Evolutionary conservation across 2,888 invertebrate genomes (phyloP), one percentile per base, ranked within the genome.

Genomic region (Mesorhabditis spiculigera): DNA sequence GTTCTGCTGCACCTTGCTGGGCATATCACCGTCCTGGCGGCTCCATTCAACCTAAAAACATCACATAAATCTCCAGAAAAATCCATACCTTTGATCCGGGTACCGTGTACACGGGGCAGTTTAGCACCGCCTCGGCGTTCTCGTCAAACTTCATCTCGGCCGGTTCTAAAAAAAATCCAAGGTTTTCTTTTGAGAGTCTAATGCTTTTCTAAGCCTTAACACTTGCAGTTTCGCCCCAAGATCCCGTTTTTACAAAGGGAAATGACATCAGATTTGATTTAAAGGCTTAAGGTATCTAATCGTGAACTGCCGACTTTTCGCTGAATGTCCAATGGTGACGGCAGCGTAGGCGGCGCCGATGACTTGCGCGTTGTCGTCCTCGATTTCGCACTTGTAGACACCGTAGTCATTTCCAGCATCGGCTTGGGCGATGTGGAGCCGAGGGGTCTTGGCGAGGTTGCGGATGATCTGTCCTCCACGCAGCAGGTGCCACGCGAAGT

Each of bases 21-120:
- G 91, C 65, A 93, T 86, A 8, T 89, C 87, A 4, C 91, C 91
- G 72, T 90, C 91, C 79, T 92, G 91, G 81, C 91, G 91, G 81
- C 89, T 90, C 94, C 94, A 94, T 64, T 79, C 79, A 65, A 80
- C 80, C 71, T 71, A 50, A n/a, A 72, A 41, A 16, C n/a, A 16
- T 4, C 13, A 43, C 44, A 43, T 41, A 5, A 50, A 50, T 50
- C 1, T 67, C 13, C 6, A 4, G 58, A 4, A 67, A 16, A 58
- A 61, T 10, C 10, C 10, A 58, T n/a, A 82, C 78, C 68, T 81
- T 82, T 4, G 83, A 75, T 66, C 85, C 85, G 8, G 85, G 85
- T 4, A 85, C 84, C 13, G 82, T 79, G 70, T 81, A 85, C 45
- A 85, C 80, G 28, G 85, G 85, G 69, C 85, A 85, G 28, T 76